These are phyloP conservation scores for Eupithecia abbreviata DNA, from an alignment of 2,888 invertebrate species.

Conservation along the genomic window DNA sequence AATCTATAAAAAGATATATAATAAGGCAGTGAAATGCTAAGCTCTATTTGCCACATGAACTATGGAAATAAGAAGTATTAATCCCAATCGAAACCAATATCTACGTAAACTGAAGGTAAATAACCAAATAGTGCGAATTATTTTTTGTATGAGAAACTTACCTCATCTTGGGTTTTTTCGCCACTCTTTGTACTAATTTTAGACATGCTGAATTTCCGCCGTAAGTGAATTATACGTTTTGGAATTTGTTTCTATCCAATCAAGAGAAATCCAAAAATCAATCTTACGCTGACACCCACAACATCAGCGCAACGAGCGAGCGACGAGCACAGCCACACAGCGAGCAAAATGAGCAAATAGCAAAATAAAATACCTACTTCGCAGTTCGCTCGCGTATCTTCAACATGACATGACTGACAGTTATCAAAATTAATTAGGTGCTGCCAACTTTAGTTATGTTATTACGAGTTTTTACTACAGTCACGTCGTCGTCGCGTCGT, in stretches of 20 bases:
- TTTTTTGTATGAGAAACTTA: slow-evolving; percentile 60
- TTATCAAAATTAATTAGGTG: no score
- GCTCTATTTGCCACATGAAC: not conserved
- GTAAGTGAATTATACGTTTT: not conserved
- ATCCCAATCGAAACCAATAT: not conserved
- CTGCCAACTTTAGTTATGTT: no score
- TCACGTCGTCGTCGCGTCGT: no score
- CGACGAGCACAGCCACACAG: no score
- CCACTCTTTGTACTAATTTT: slow-evolving; percentile 67
- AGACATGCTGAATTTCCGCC: slow-evolving; percentile 58
- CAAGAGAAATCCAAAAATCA: not conserved
- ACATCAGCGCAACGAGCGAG: no score
- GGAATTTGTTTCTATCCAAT: not conserved
- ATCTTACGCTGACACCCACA: not conserved
- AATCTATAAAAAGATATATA: not conserved
- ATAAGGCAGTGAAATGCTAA: not conserved
- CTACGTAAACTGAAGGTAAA: not conserved
- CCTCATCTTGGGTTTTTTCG: slow-evolving; percentile 88
- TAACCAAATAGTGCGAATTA: not conserved
- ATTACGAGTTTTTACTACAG: no score
- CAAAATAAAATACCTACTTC: no score
- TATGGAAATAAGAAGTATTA: not conserved
- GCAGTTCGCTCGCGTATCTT: no score
- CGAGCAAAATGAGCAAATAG: no score
- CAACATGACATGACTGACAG: no score